Evolutionary conservation across 2,888 invertebrate genomes (phyloP), one percentile per base, ranked within the genome.

Genomic region (Caenorhabditis zanzibari): DNA sequence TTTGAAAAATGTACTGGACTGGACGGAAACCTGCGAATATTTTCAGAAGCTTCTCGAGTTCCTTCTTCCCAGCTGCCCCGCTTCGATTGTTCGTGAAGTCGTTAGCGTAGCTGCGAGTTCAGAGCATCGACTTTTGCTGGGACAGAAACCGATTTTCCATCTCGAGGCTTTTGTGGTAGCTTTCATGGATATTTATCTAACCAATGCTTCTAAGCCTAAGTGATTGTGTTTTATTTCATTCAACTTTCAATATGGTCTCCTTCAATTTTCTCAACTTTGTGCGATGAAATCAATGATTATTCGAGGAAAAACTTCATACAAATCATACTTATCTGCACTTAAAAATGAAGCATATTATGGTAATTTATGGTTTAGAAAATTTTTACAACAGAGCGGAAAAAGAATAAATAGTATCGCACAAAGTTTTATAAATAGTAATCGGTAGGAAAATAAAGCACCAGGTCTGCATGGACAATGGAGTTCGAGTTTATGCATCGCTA

Each of bases 91-190:
- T 12, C 61, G 73, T 10, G 95, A 96, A 93, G 95, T 98, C 5
- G 95, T 96, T 0, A 95, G 95, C 85, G 94, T 95, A 90, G 98
- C 98, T 12, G 96, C 97, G 0, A 94, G 95, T 81, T 97, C 96
- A 93, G 98, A 99, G 93, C 96, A 98, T 92, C 95, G 96, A 88
- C 95, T 98, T 95, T 95, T 96, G 90, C 95, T 95, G 74, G 98
- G 98, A 7, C 84, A 84, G 38, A 22, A 96, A 93, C 95, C 96
- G 26, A 97, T 99, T 90, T 97, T 97, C 92, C 98, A 99, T 93
- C 94, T 99, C 71, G 99, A 99, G 93, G 97, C 97, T 2, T 99
- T 99, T 94, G 95, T 97, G 63, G 97, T 97, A 0, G 96, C 96
- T 90, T 98, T 98, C 93, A 98, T 99, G 98, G 95, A 95, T 44